Conservation (phyloP, 2,888 invertebrate species). For the Thymelicus sylvestris region DNA sequence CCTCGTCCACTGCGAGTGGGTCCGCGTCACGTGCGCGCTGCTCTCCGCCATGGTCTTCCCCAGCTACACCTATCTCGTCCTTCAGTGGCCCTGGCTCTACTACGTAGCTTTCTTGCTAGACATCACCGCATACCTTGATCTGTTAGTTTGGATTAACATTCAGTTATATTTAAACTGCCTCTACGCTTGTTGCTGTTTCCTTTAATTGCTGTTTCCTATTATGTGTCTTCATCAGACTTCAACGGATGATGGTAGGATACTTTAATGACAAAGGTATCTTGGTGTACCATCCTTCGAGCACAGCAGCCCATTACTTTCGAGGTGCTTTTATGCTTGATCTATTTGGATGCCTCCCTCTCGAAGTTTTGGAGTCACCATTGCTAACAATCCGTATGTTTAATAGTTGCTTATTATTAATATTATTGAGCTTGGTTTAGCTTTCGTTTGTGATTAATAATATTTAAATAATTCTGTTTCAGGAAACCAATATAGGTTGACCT, state of each 20-base stretch:
- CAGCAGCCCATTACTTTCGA: slow-evolving; percentile 66
- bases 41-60: slow-evolving; percentile 60
- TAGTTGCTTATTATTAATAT: no score
- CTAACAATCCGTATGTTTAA: no score
- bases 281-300: slow-evolving; percentile 70
- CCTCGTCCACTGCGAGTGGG: slow-evolving; percentile 62
- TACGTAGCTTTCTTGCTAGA: slow-evolving; percentile 56
- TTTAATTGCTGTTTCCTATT: background rate
- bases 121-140: slow-evolving; percentile 60
- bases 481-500: slow-evolving; percentile 51
- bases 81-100: slow-evolving; percentile 58
- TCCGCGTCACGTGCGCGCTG: slow-evolving; percentile 63
- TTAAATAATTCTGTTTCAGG: slow-evolving; percentile 43
- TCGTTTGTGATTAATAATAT: no score
- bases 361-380: slow-evolving; percentile 52
- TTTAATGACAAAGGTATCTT: slow-evolving; percentile 64
- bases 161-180: background rate
- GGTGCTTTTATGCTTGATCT: slow-evolving; percentile 66
- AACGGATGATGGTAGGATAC: slow-evolving; percentile 70
- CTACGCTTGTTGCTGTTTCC: background rate
- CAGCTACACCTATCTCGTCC: slow-evolving; percentile 59
- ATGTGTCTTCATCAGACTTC: slow-evolving; percentile 48
- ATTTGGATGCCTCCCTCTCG: slow-evolving; percentile 61
- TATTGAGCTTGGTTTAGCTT: no score
- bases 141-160: slow-evolving; percentile 50